A percentile compares a stretch with the other conserved stretches of the same genome.
These are phyloP conservation scores for Gymnoscelis rufifasciata DNA, from an alignment of 2,888 invertebrate genomes.

Conservation along the genomic window DNA sequence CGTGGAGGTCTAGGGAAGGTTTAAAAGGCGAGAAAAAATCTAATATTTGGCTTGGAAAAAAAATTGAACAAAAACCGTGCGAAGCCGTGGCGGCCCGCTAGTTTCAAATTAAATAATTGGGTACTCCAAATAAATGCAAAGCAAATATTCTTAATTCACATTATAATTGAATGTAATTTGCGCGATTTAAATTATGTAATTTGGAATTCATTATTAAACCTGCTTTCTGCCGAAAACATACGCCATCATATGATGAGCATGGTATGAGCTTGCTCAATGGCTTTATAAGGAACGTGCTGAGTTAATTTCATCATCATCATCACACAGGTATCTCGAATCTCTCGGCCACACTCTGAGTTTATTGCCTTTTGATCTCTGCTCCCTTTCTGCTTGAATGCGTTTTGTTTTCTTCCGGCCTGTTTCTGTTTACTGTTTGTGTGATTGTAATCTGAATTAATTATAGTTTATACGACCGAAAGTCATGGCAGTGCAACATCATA, in stretches of 20 bases:
- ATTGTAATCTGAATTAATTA: background rate
- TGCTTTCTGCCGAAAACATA: background rate
- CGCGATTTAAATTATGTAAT: no score
- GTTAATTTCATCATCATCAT: conserved; percentile 40
- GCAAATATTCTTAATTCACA: no score
- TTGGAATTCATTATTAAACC: background rate
- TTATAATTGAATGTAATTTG: no score
- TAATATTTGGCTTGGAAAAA: no score
- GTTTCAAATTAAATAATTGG: no score
- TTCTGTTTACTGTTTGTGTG: background rate
- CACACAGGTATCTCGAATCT: conserved; percentile 30
- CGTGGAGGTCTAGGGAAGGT: no score
- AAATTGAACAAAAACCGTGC: no score
- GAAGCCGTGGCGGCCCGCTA: no score
- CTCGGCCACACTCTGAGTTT: conserved; percentile 30
- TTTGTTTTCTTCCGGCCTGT: conserved; percentile 18
- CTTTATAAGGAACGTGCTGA: conserved; percentile 43
- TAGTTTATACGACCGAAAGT: background rate
- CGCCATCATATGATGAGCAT: conserved; percentile 38
- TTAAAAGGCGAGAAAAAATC: no score
- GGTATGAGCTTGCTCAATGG: conserved; percentile 44
- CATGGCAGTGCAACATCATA: no score
- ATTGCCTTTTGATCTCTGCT: conserved; percentile 24
- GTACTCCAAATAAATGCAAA: no score
- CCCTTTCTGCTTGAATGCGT: conserved; percentile 9